Evolutionary conservation across 2,888 invertebrate genomes (phyloP).

Genomic region (Megalurothrips usitatus): DNA sequence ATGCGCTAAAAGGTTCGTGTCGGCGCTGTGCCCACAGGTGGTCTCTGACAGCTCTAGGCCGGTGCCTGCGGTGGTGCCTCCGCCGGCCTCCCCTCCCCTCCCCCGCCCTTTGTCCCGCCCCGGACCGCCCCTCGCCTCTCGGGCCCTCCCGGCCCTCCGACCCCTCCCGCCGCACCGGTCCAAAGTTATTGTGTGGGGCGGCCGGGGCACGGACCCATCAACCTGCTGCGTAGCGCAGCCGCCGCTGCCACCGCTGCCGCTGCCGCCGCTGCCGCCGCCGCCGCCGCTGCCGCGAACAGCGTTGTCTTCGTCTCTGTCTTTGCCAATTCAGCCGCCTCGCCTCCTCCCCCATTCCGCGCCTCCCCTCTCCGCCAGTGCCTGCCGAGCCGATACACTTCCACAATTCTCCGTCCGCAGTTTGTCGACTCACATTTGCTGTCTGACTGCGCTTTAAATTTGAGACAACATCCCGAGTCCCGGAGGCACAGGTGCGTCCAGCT

Average conservation of each 20-base stretch:
- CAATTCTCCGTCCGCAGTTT: not conserved
- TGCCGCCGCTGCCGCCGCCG: too few species aligned
- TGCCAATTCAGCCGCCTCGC: slow-evolving; percentile 31
- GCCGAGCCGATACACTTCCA: not conserved
- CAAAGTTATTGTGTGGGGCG: slow-evolving; percentile 26
- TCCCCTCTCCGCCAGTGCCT: slow-evolving; percentile 21
- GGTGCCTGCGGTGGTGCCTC: not conserved
- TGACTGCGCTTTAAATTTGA: too few species aligned
- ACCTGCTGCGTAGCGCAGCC: slow-evolving; percentile 33
- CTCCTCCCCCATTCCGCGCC: slow-evolving; percentile 30
- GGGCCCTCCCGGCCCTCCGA: not conserved
- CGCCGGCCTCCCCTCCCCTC: not conserved
- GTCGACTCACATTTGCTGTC: too few species aligned
- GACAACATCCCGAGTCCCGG: too few species aligned
- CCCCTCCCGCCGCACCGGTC: slow-evolving; percentile 34
- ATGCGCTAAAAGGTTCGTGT: too few species aligned
- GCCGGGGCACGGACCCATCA: slow-evolving; percentile 32
- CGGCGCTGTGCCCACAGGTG: too few species aligned
- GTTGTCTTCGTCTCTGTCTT: slow-evolving; percentile 11
- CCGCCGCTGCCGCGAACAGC: slow-evolving; percentile 28
- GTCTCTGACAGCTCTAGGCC: not conserved
- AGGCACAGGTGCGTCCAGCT: too few species aligned
- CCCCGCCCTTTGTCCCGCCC: not conserved
- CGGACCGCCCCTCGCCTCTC: not conserved
- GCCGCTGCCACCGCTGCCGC: too few species aligned